Evolutionary conservation across 2,113 vertebrate species (phyloP).

Genomic region (Nyctereutes procyonoides): DNA sequence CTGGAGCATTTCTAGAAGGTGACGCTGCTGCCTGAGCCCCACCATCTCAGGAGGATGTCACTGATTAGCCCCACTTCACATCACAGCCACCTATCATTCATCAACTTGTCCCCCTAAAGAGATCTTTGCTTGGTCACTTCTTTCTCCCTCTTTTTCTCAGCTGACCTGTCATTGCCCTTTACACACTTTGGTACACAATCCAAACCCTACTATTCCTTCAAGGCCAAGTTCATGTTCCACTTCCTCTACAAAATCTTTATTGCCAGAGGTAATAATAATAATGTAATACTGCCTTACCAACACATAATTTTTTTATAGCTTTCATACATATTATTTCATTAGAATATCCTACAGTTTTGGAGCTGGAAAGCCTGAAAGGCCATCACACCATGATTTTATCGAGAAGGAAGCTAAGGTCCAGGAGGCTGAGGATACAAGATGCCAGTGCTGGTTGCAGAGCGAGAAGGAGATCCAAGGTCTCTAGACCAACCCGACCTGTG

Average conservation of each 20-base stretch:
- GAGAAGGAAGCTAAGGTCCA: neutral
- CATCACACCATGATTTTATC: neutral
- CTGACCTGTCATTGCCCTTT: neutral
- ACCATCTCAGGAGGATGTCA: too few relatives aligned
- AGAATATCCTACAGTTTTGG: fast-evolving
- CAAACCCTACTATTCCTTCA: neutral
- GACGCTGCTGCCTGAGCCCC: neutral
- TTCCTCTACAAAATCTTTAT: neutral
- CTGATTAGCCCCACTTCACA: neutral
- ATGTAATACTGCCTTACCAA: neutral
- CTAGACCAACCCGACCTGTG: neutral
- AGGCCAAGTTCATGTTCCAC: neutral
- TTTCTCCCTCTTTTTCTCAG: too few relatives aligned
- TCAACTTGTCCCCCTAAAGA: neutral
- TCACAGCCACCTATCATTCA: fast-evolving
- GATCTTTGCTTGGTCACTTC: neutral
- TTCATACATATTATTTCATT: neutral
- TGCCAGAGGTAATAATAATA: neutral
- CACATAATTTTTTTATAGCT: neutral
- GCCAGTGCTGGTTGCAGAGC: neutral
- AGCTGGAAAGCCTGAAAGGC: neutral
- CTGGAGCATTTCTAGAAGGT: neutral
- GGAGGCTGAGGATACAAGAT: neutral
- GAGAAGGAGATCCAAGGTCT: neutral
- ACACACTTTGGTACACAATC: neutral